Base-by-base conservation (phyloP, 64 coral and sea anemone species). In the Stichodactyla mertensii region DNA sequence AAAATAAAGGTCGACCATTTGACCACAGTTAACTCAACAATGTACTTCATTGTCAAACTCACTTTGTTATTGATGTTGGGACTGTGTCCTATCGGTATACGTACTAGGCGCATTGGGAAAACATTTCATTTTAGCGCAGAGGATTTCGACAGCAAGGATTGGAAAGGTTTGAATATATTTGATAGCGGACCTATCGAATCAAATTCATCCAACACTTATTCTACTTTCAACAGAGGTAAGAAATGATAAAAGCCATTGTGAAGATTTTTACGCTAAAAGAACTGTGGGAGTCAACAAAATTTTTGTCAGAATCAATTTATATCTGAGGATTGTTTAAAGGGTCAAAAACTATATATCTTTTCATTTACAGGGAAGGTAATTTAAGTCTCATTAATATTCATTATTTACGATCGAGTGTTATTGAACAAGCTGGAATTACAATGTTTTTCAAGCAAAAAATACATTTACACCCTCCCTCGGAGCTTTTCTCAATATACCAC, bases 121-220 rank as follows among this genome's bases (percentile, higher is more conserved):
- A 79, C 27, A 51, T 51, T 79, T 79, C 31, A 31, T 52, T 79
- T 79, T 19, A 52, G 77, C 31, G 77, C 31, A 51, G 77, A 79
- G 77, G 77, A 79, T 51, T 79, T 79, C 31, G 77, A 79, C 31
- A 14, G 51, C 10, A 13, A 31, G 16, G 27, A 52, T 79, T 79
- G 51, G 26, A 79, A 79, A 79, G 20, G 11, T 16, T 14, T 51
- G 16, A 19, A 79, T 13, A 51, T 79, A 51, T 52, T 79, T 52
- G 77, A 79, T 79, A 79, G 77, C 31, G 77, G 77, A 52, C 77
- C 77, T 51, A 79, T 79, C 16, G 62, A 22, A 66, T n/a, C 19
- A 13, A 22, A 66, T 66, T 4, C 5, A 13, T 66, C 19, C 18
- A 18, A 62, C 14, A 11, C 60, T 5, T 62, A 16, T 62, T 66